A percentile compares a stretch with the other conserved stretches of the same genome.
Evolutionary conservation across 2,888 invertebrate genomes (phyloP).

Genomic region (Melanostoma mellinum): DNA sequence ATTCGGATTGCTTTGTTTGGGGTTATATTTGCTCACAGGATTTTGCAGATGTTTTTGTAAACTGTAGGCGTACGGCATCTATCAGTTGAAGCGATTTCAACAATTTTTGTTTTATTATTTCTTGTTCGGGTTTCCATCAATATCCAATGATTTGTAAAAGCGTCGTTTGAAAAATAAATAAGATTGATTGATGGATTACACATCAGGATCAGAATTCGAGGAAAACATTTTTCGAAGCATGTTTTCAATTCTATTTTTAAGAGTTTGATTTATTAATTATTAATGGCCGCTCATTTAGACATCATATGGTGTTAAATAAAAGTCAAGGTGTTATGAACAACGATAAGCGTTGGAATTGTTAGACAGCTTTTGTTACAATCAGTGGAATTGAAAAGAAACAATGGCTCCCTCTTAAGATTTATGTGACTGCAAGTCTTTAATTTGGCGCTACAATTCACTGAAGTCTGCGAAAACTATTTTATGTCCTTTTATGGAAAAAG

Average conservation of each 20-base stretch:
- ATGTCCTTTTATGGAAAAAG: no score
- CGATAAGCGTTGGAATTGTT: no score
- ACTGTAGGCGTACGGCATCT: background rate
- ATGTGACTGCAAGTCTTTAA: no score
- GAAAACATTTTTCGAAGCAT: conserved; percentile 31
- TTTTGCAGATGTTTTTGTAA: conserved; percentile 17
- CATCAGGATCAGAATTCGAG: background rate
- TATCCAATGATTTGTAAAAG: conserved; percentile 36
- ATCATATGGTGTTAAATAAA: no score
- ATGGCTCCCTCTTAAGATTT: no score
- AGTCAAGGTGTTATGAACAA: no score
- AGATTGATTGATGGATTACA: conserved; percentile 65
- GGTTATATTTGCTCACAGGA: conserved; percentile 26
- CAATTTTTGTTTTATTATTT: conserved; percentile 49
- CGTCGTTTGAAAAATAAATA: background rate
- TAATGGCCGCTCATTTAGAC: conserved; percentile 26
- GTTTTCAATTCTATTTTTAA: conserved; percentile 28
- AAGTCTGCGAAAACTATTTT: no score
- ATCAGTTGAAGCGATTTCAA: conserved; percentile 41
- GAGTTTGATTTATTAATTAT: conserved; percentile 62
- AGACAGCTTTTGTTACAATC: no score
- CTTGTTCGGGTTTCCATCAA: conserved; percentile 36
- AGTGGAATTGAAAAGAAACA: no score
- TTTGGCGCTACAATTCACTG: no score
- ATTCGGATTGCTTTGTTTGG: conserved; percentile 57